Evolutionary conservation across 2,797 vertebrate genomes (phyloP).

Genomic region (Vireo griseus): DNA sequence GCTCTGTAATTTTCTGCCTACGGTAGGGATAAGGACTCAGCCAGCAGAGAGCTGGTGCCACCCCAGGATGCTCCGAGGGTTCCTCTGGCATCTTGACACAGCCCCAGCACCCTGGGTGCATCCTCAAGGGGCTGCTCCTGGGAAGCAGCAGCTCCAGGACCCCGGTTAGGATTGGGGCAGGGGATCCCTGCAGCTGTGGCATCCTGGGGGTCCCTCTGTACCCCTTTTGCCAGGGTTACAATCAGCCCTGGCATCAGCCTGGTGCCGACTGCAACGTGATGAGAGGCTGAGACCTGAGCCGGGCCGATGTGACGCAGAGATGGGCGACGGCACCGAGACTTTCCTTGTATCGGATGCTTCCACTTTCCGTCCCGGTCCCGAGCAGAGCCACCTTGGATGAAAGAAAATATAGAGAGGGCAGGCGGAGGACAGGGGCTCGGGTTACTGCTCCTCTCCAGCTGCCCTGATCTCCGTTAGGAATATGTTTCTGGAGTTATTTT

Average conservation of each 20-base stretch:
- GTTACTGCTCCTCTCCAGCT: slow-evolving; percentile 19
- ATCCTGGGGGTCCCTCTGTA: neutral
- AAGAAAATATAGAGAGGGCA: slow-evolving; percentile 42
- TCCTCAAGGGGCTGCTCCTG: neutral
- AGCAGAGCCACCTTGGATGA: neutral
- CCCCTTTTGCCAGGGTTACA: neutral
- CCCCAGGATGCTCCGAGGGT: neutral
- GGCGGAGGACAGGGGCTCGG: neutral
- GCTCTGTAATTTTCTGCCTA: neutral
- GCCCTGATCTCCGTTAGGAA: neutral
- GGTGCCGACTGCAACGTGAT: neutral
- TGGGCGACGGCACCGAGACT: neutral
- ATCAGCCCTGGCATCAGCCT: neutral
- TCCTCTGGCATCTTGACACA: neutral
- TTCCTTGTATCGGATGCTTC: slow-evolving; percentile 31
- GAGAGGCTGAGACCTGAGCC: slow-evolving; percentile 45
- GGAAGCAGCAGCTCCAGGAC: neutral
- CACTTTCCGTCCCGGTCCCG: neutral
- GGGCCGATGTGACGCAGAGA: slow-evolving; percentile 43
- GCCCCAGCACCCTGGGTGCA: neutral
- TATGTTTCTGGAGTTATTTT: neutral
- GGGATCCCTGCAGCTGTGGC: neutral
- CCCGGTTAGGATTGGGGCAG: neutral
- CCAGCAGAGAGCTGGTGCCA: neutral
- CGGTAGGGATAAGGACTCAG: neutral